Evolutionary conservation across 2,797 vertebrate genomes (phyloP).

Genomic region (Arrhamphus sclerolepis): DNA sequence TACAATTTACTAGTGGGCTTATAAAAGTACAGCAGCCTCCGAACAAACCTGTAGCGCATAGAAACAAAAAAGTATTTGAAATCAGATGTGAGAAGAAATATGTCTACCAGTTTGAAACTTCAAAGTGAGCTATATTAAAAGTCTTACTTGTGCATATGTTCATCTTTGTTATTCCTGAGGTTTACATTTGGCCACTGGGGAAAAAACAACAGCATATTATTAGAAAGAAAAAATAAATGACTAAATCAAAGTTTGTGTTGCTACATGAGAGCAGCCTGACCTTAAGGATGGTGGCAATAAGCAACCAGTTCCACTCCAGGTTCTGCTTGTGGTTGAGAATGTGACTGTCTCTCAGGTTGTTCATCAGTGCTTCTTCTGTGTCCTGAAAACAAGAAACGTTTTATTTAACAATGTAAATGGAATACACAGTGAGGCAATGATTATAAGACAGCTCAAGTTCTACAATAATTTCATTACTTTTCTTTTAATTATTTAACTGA

Average conservation of each 20-base stretch:
- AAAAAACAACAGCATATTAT: conserved; percentile 16
- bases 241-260: not conserved
- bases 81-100: not conserved
- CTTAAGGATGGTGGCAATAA: conserved; percentile 97
- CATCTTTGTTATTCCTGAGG: conserved; percentile 97
- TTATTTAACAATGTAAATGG: not conserved
- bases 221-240: not conserved
- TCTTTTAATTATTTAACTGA: too few relatives aligned
- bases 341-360: conserved; percentile 94
- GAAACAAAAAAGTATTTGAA: conserved; percentile 4
- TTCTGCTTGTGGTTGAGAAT: conserved; percentile 98
- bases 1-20: conserved; percentile 98
- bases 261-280: conserved; percentile 66
- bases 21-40: conserved; percentile 95
- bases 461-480: too few relatives aligned
- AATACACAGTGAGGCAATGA: not conserved
- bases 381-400: conserved; percentile 80
- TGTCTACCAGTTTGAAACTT: not conserved
- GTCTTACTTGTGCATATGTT: conserved; percentile 94
- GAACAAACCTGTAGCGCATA: conserved; percentile 87
- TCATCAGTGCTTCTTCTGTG: conserved; percentile 93
- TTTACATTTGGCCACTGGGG: conserved; percentile 96
- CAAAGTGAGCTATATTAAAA: not conserved
- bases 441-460: not conserved
- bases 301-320: conserved; percentile 98